Percentiles rank a stretch among this genome's conserved stretches.
Conservation (phyloP, 1,140 invertebrate genomes). For the Drosophila micromelanica region DNA sequence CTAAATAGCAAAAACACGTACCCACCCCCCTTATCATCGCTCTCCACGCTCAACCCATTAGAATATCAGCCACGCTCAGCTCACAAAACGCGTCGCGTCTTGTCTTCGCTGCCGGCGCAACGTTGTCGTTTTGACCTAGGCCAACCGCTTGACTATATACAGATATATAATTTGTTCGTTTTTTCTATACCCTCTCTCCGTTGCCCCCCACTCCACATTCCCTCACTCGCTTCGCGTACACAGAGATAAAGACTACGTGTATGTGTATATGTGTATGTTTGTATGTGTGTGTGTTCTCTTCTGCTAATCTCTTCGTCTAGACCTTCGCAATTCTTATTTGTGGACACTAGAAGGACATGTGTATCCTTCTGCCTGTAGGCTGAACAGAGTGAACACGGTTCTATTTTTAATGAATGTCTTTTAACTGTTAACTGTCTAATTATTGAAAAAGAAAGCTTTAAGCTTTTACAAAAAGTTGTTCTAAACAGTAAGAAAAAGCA, state of each 20-base stretch:
- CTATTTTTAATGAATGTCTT: neutral
- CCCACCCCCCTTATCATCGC: too few relatives aligned
- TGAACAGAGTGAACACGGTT: neutral
- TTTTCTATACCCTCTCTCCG: conserved; percentile 12
- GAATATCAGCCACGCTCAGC: conserved; percentile 18
- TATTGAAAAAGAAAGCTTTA: neutral
- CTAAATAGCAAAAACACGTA: conserved; percentile 7
- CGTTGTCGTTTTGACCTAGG: conserved; percentile 72
- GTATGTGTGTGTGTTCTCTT: conserved; percentile 33
- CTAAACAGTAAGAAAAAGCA: too few relatives aligned
- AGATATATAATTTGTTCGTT: conserved; percentile 22
- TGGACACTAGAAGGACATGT: neutral
- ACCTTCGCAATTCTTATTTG: conserved; percentile 61
- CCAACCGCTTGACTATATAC: conserved; percentile 49
- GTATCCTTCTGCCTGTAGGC: conserved; percentile 1
- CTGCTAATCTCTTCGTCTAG: conserved; percentile 60
- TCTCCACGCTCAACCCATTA: conserved; percentile 7
- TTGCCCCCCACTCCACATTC: neutral
- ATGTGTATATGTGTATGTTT: conserved; percentile 24
- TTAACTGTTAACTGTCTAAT: neutral
- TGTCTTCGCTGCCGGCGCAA: conserved; percentile 15
- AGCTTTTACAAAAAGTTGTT: too few relatives aligned
- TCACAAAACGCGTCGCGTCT: conserved; percentile 7
- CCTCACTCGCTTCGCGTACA: neutral
- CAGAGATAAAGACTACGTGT: neutral